Evolutionary conservation across 2,888 invertebrate species (phyloP), one percentile per base, ranked within the genome.

Genomic region (Drosophila formosana): DNA sequence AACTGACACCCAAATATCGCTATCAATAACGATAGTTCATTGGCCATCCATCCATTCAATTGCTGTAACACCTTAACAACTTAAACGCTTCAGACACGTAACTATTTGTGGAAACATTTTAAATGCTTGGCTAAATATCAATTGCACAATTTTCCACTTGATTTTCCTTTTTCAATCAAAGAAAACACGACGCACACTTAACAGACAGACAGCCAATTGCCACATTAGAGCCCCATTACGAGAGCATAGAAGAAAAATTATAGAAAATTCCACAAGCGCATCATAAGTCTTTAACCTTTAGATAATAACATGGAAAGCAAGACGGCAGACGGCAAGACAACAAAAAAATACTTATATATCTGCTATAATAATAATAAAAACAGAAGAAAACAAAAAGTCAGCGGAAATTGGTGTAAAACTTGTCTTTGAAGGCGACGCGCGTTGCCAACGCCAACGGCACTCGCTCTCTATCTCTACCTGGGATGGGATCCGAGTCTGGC

Each of bases 341-440:
- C 11, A 49, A 69, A 56, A 46, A 28, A 50, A 41, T 41, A 55
- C 18, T 55, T 53, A 23, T 28, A 57, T 53, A 56, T 47, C 60
- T 51, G 49, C 34, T 34, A 69, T 30, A 45, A 69, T 57, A 39
- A 47, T 39, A 71, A 45, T 11, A 66, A 28, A 25, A 49, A 60
- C 25, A 47, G n/a, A 37, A 8, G 47, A 34, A 39, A 55, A 46
- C 7, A 47, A 52, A 47, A 47, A 65, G 41, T 43, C 71, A 77
- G 77, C 82, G 88, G 85, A 85, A 85, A 88, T 82, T 82, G 87
- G 77, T 81, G 80, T 82, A 88, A 85, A 82, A 85, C 88, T 77
- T 66, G 88, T 82, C 85, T 85, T 77, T 72, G 74, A 73, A 65
- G 69, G 52, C 79, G 65, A 78, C 64, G 66, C 58, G 63, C 46